A percentile compares a stretch with the other conserved stretches of the same genome.
Conservation (phyloP, 1,140 invertebrate genomes). For the Apolygus lucorum region DNA sequence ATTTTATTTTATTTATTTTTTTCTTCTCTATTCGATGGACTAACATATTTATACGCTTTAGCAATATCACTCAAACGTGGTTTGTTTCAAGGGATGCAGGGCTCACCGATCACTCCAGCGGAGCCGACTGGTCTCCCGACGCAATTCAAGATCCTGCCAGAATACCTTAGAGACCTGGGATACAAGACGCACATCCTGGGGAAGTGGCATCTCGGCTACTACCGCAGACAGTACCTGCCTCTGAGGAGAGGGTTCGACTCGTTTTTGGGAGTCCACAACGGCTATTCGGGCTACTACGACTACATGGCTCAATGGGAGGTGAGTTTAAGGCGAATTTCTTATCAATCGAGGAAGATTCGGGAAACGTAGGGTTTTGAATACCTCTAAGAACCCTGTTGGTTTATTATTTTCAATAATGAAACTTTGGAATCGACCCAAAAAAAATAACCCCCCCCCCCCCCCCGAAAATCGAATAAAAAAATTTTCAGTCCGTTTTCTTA, state of each 20-base stretch:
- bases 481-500: too few species aligned
- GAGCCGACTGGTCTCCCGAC: conserved; percentile 46
- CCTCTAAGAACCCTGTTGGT: too few species aligned
- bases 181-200: conserved; percentile 58
- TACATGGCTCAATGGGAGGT: conserved; percentile 38
- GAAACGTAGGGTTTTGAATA: too few species aligned
- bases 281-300: conserved; percentile 54
- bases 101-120: conserved; percentile 43
- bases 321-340: too few species aligned
- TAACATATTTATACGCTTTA: too few species aligned
- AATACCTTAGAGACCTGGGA: conserved; percentile 49
- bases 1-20: too few species aligned
- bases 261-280: conserved; percentile 55
- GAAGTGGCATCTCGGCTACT: conserved; percentile 62
- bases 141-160: conserved; percentile 43
- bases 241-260: conserved; percentile 54
- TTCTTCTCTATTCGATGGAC: too few species aligned
- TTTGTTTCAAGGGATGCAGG: conserved; percentile 37
- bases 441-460: too few species aligned
- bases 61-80: not conserved
- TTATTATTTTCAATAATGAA: too few species aligned
- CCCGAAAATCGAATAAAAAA: too few species aligned
- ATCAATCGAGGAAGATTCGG: too few species aligned
- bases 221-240: conserved; percentile 51
- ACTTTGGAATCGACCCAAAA: too few species aligned